Evolutionary conservation across 2,888 invertebrate genomes (phyloP).

Genomic region (Eristalis pertinax): DNA sequence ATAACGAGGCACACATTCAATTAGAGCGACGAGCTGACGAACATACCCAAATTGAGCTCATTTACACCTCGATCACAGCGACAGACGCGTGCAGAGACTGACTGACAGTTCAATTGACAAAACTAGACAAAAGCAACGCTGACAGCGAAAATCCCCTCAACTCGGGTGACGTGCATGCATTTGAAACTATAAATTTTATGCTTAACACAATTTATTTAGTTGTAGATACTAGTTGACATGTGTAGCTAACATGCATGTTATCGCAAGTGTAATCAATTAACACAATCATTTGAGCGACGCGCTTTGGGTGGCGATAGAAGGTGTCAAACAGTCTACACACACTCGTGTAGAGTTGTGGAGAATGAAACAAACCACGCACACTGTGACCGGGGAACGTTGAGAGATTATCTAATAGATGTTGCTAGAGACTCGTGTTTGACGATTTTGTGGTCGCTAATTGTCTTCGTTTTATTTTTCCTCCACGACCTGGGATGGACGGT

Average conservation of each 20-base stretch:
- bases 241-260: neutral
- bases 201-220: neutral
- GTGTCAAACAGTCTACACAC: conserved; percentile 67
- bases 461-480: neutral
- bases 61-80: neutral
- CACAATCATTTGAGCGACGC: conserved; percentile 58
- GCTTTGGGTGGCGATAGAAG: conserved; percentile 50
- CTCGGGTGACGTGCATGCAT: neutral
- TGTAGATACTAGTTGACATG: neutral
- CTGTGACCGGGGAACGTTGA: neutral
- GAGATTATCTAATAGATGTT: conserved; percentile 42
- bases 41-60: neutral
- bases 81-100: neutral
- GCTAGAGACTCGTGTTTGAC: neutral
- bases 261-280: conserved; percentile 60
- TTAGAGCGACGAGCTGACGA: neutral
- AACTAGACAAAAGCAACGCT: neutral
- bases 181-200: neutral
- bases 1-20: neutral
- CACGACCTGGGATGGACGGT: neutral
- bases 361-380: conserved; percentile 21
- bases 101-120: neutral
- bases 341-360: conserved; percentile 23
- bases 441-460: conserved; percentile 22
- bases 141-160: neutral